A percentile compares a stretch with the other conserved stretches of the same genome.
These are phyloP conservation scores for Drosophila eugracilis DNA, from an alignment of 1,140 invertebrate species.

Conservation along the genomic window DNA sequence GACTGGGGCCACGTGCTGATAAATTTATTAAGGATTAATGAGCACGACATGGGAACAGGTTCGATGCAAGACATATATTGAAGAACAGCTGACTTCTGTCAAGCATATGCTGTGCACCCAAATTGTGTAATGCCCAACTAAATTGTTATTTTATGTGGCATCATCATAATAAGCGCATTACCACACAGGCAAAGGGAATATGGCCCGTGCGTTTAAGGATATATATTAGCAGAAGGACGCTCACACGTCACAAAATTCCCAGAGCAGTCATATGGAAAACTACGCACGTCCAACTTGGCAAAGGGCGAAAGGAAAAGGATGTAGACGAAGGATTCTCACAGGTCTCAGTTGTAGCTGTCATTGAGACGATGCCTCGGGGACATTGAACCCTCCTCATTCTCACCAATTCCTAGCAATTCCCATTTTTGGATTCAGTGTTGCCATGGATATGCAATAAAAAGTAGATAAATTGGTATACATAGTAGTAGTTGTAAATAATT, in stretches of 20 bases:
- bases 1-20: constrained; percentile 64
- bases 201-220: constrained; percentile 35
- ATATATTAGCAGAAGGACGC: constrained; percentile 39
- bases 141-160: constrained; percentile 83
- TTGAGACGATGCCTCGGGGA: constrained; percentile 76
- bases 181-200: constrained; percentile 42
- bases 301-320: constrained; percentile 20
- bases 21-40: constrained; percentile 79
- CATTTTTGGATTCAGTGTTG: background rate
- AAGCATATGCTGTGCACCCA: constrained; percentile 56
- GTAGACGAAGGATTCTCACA: constrained; percentile 16
- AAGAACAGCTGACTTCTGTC: constrained; percentile 55
- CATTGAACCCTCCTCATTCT: constrained; percentile 60
- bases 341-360: constrained; percentile 57
- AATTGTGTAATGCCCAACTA: constrained; percentile 78
- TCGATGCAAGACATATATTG: constrained; percentile 42
- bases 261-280: constrained; percentile 73
- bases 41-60: constrained; percentile 26
- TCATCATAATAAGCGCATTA: constrained; percentile 82
- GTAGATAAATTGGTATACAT: background rate
- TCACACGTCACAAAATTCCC: constrained; percentile 39
- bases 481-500: no score
- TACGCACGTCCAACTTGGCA: constrained; percentile 62
- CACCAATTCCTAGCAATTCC: background rate
- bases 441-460: background rate